A percentile compares a stretch with the other conserved stretches of the same genome.
Evolutionary conservation across 2,797 vertebrate genomes (phyloP).

Genomic region (Gadopsis bispinosus): DNA sequence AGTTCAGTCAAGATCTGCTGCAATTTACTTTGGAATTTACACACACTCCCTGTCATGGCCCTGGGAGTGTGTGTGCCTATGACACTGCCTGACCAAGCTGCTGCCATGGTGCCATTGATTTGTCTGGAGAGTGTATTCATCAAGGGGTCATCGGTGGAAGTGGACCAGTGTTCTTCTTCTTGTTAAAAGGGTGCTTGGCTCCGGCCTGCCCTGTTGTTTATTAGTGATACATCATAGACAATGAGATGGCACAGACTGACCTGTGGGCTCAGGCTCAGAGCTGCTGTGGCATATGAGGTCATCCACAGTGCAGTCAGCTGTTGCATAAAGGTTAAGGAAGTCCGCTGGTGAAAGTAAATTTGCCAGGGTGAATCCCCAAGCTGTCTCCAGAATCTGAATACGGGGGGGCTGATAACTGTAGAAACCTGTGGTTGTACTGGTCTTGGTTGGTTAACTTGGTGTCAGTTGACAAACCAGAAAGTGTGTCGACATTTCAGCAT

Average conservation of each 20-base stretch:
- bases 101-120: slow-evolving; percentile 64
- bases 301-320: slow-evolving; percentile 43
- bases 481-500: background rate
- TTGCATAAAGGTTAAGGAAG: slow-evolving; percentile 51
- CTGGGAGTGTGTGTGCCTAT: slow-evolving; percentile 30
- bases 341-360: slow-evolving; percentile 39
- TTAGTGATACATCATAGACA: slow-evolving; percentile 56
- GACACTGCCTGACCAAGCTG: slow-evolving; percentile 43
- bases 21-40: slow-evolving; percentile 26
- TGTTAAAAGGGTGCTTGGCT: slow-evolving; percentile 58
- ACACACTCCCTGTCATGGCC: slow-evolving; percentile 7
- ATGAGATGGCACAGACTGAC: slow-evolving; percentile 48
- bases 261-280: slow-evolving; percentile 18
- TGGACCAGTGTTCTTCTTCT: slow-evolving; percentile 63
- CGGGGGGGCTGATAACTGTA: slow-evolving; percentile 10
- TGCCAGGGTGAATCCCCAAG: slow-evolving; percentile 41
- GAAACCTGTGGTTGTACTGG: slow-evolving; percentile 3
- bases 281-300: slow-evolving; percentile 36
- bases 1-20: slow-evolving; percentile 39
- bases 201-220: slow-evolving; percentile 57
- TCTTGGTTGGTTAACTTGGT: background rate
- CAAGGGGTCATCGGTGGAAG: slow-evolving; percentile 70
- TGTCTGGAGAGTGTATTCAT: slow-evolving; percentile 73
- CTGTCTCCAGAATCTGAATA: slow-evolving; percentile 27
- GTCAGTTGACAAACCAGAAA: slow-evolving; percentile 9